Evolutionary conservation across 2,797 vertebrate genomes (phyloP).

Genomic region (Acanthopagrus latus): DNA sequence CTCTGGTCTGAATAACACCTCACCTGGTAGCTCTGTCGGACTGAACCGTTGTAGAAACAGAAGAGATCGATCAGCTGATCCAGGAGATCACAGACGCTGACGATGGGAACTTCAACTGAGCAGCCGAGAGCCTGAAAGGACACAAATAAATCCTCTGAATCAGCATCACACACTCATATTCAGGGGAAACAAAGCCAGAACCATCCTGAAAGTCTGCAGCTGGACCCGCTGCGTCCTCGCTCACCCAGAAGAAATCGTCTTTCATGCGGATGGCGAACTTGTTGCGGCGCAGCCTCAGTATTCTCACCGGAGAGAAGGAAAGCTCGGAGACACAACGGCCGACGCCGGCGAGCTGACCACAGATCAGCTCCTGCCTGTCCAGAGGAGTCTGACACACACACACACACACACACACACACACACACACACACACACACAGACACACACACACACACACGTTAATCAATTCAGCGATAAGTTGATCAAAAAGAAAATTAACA

Average conservation of each 20-base stretch:
- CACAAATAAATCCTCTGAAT: background rate
- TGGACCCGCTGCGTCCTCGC: slow-evolving; percentile 38
- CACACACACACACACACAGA: too few species aligned
- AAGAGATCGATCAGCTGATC: slow-evolving; percentile 92
- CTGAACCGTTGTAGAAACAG: slow-evolving; percentile 91
- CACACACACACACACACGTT: too few species aligned
- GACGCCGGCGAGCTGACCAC: slow-evolving; percentile 94
- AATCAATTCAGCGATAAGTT: too few species aligned
- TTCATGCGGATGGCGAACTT: slow-evolving; percentile 91
- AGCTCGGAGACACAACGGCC: slow-evolving; percentile 91
- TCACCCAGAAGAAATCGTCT: slow-evolving; percentile 94
- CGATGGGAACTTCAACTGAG: slow-evolving; percentile 88
- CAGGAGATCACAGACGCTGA: slow-evolving; percentile 88
- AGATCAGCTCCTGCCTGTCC: slow-evolving; percentile 94
- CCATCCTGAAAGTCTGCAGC: too few species aligned
- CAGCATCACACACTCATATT: background rate
- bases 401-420: too few species aligned
- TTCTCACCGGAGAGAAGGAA: slow-evolving; percentile 83
- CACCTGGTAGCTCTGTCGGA: slow-evolving; percentile 89
- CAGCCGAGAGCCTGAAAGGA: slow-evolving; percentile 90
- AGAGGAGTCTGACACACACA: slow-evolving; percentile 84
- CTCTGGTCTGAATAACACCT: background rate
- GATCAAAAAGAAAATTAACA: too few species aligned
- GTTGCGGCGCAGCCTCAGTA: slow-evolving; percentile 88
- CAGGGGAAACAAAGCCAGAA: too few species aligned